Evolutionary conservation across 2,888 invertebrate genomes (phyloP), one percentile per base, ranked within the genome.

Genomic region (Venusia cambrica): DNA sequence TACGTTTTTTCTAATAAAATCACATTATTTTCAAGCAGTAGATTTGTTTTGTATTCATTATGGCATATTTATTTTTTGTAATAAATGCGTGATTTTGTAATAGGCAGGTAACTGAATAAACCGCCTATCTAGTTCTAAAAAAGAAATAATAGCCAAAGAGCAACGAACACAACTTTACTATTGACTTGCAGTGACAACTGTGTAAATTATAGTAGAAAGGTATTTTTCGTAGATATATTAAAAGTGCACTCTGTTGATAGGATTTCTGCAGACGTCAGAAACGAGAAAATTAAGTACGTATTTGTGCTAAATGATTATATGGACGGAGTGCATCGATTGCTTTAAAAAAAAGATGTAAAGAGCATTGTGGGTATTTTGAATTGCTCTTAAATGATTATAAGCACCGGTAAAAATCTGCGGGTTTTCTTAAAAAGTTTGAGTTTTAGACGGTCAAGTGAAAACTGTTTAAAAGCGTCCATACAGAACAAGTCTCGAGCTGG

Each of bases 241-340:
- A 16, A 17, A 28, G 20, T 38, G 57, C 53, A 54, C 51, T 38
- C 18, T 22, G 40, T 29, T 24, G 12, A 20, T 19, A 24, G 5
- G 11, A 29, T 8, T 18, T 28, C 7, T 9, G 6, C 63, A 72
- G 65, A 77, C 67, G 69, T n/a, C n/a, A n/a, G n/a, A n/a, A n/a
- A 77, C 66, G 40, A 51, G n/a, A 40, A 69, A 65, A 75, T 85
- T 85, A 85, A 85, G 84, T 85, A 85, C 85, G 78, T 77, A 75
- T 62, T 63, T 61, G 73, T 73, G 73, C 73, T 69, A 68, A 68
- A 66, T 62, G 38, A 44, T 32, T 38, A 33, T 61, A 66, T 80
- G 84, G 84, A 85, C 84, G 85, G 85, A 85, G 78, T 69, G 75
- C 73, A n/a, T n/a, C n/a, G n/a, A n/a, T n/a, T n/a, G n/a, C n/a